These are phyloP conservation scores for Trochalopteron elliotii DNA, from an alignment of 2,113 vertebrate genomes.

Conservation along the genomic window DNA sequence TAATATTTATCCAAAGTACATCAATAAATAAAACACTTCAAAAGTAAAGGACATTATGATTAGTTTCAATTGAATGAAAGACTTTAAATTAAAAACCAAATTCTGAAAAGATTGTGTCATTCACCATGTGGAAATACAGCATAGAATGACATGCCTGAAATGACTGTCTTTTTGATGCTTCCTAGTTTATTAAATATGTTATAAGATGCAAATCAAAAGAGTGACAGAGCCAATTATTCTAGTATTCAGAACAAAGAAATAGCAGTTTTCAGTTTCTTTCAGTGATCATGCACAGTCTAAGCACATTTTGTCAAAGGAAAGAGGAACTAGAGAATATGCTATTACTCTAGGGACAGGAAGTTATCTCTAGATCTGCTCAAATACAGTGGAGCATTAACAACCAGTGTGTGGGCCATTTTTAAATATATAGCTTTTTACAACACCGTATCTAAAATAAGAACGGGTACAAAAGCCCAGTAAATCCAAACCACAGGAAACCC, in stretches of 20 bases:
- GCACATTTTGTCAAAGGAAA: not conserved
- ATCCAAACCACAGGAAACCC: not conserved
- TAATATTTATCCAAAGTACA: not conserved
- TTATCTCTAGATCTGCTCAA: not conserved
- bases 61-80: not conserved
- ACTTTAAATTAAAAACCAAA: not conserved
- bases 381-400: not conserved
- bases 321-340: not conserved
- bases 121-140: accelerated
- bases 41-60: not conserved
- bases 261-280: not conserved
- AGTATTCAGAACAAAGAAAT: not conserved
- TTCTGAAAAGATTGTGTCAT: not conserved
- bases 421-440: accelerated
- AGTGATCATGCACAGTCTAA: not conserved
- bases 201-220: not conserved
- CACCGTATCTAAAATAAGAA: not conserved
- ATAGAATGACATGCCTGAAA: not conserved
- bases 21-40: not conserved
- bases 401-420: not conserved
- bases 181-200: not conserved
- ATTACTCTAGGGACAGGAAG: not conserved
- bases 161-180: not conserved
- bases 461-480: not conserved
- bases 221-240: not conserved